Evolutionary conservation across 2,888 invertebrate genomes (phyloP), one percentile per base, ranked within the genome.

Genomic region (Thymelicus lineola): DNA sequence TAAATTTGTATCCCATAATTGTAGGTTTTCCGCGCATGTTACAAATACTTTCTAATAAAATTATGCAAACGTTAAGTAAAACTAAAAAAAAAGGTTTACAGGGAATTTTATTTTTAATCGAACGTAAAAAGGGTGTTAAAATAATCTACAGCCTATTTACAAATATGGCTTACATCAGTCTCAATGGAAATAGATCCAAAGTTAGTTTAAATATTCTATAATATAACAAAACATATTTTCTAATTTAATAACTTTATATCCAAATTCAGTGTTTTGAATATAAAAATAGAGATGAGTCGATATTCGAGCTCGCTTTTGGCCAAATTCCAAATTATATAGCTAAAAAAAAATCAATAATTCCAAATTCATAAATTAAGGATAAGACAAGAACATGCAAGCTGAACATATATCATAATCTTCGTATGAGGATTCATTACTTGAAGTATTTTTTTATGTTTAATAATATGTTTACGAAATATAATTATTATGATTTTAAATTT

Each of bases 121-220:
- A 53, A 53, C 10, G 20, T 20, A 20, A 20, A 7, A 17, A 15
- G 17, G n/a, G 35, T 14, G 35, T 35, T 57, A 62, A 62, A 48
- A 48, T 62, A 62, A 9, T 48, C 17, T 46, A 28, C n/a, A 48
- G 48, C 35, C 15, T 62, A 62, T 62, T 62, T 62, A 62, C 62
- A 62, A 71, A 74, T 88, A 91, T 91, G 91, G 91, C 91, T 83
- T 80, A 86, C 78, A 85, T 90, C 90, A 91, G 91, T 91, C 87
- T 86, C 89, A 83, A 87, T 77, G 82, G 82, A 50, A 46, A 48
- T 50, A 62, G 62, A 62, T 62, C 45, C 62, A 62, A 50, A 50
- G 86, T 86, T 87, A 86, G 85, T 78, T 79, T 78, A 76, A 80
- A 50, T 17, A 50, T 17, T 28, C 42, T 42, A 6, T 50, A 50